Base-by-base conservation (phyloP, 2,797 vertebrate genomes). In the Arremon aurantiirostris region DNA sequence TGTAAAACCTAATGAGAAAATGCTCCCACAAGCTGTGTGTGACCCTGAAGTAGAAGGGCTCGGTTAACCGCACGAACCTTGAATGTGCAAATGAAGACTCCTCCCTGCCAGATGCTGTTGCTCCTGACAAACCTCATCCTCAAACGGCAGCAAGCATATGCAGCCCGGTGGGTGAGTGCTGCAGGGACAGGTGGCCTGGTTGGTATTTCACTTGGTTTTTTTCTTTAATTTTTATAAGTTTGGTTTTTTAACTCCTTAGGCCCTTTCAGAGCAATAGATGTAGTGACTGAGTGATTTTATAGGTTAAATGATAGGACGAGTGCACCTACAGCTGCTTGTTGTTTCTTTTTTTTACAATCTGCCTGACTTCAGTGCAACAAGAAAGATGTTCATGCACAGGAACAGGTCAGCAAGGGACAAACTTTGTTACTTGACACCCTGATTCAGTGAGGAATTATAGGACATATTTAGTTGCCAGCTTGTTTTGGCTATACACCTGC, bases 1-100 rank as follows among this genome's bases (percentile, higher is more conserved):
- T 65, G 32, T 32, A 71, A 92, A 91, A 80, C 19, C 71, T 80
- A 85, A 78, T 14, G 42, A 80, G 55, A 86, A 86, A 82, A 80
- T 5, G 12, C 26, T 94, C 75, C 53, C 68, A 68, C 53, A 64
- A 84, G 50, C 57, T 92, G 56, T 50, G 44, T 12, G 49, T 89
- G 68, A 82, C 70, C 59, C 60, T 30, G 39, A 35, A 64, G 65
- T 10, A 65, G 61, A 75, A 69, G 47, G 44, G n/a, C 50, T 87
- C 0, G 0, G 78, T 87, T 93, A 92, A 82, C 78, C 4, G 0
- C 9, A 1, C 4, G 35, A 92, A 73, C 60, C 69, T 89, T 90
- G 47, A 60, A 75, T 60, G 83, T 87, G 56, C 41, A 80, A 87
- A 75, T 37, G 65, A 37, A 71, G 32, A 77, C 61, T 73, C n/a